Base-by-base conservation (phyloP, 2,888 invertebrate genomes). In the Gortyna flavago region DNA sequence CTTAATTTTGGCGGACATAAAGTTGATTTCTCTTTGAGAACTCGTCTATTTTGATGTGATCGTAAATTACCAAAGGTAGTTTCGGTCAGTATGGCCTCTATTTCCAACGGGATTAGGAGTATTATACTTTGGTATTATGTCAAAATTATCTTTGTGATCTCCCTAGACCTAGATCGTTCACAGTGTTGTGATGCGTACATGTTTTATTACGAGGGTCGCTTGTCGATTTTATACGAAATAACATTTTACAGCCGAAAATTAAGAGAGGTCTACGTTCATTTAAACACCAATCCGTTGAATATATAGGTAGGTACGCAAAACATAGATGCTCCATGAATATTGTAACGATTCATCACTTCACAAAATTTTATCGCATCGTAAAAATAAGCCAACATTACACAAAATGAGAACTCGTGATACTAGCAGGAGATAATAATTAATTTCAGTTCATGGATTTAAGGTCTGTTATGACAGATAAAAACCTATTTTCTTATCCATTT, bases 1-100 rank as follows among this genome's bases (percentile, higher is more conserved):
- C 89, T 86, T 83, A 83, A 85, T 81, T 80, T 64, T 44, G 66
- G 7, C 78, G 59, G 48, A 6, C 38, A 74, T 85, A 89, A 83
- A 81, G 89, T 84, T 83, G 79, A 81, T 82, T 88, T 88, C 80
- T 75, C 80, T 83, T 80, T 83, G 80, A 81, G 71, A 82, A 75
- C 67, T 79, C 69, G 38, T 80, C 72, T 79, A 79, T 82, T 89
- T 86, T 81, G 79, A 88, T 85, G 85, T 75, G 76, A 77, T 83
- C 82, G 79, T 81, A 86, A 85, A 88, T 83, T 79, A 82, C 85
- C 77, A 83, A 78, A 74, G 74, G 78, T 79, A 85, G 48, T 86
- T 89, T 83, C 86, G 77, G 79, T 75, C 68, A 57, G 73, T 38
- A 61, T 76, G 73, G 70, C 54, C 81, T 83, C 69, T 89, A 88